Base-by-base conservation (phyloP, 2,113 vertebrate genomes). In the Sceloporus undulatus region DNA sequence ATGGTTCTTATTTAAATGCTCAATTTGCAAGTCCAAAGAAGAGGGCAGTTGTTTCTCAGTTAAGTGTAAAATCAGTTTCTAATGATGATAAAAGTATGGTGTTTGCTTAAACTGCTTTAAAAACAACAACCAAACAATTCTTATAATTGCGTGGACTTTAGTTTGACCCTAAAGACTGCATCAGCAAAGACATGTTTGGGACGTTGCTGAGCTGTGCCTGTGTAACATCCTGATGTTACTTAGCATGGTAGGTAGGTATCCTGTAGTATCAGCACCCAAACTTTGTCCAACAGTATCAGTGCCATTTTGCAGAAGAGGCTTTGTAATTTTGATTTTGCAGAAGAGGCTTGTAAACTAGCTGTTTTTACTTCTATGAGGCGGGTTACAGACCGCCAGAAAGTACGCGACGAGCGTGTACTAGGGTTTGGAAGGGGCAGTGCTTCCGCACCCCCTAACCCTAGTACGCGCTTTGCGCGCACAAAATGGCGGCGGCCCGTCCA, bases 1-100 rank as follows among this genome's bases (percentile, higher is more conserved):
- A 52, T 82, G 91, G 87, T 68, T 76, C 70, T 89, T 89, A 85
- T 93, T 94, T 89, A 91, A 93, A 91, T 74, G 88, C 38, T 27
- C 8, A 75, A 91, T 90, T 54, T 52, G 88, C 81, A 85, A 89
- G 93, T 79, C 78, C 92, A 75, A 91, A 91, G 48, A 81, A 91
- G 42, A 85, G 87, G 86, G 85, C 89, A 93, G 86, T 82, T 86
- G 90, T 92, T 94, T 88, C 86, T 78, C 86, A 87, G 38, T 0
- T 66, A 52, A 18, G 88, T 90, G 91, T 83, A 86, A 85, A 40
- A 86, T 83, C n/a, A 48, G 80, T 65, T 93, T 95, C 77, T 86
- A 86, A 87, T 89, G 85, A 84, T 0, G 74, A 92, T 34, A 92
- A 83, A 87, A 62, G 83, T 76, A 79, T 79, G 52, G 6, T 1